Base-by-base conservation (phyloP, 35 echinoderm and acorn worm genomes). In the Lytechinus variegatus region DNA sequence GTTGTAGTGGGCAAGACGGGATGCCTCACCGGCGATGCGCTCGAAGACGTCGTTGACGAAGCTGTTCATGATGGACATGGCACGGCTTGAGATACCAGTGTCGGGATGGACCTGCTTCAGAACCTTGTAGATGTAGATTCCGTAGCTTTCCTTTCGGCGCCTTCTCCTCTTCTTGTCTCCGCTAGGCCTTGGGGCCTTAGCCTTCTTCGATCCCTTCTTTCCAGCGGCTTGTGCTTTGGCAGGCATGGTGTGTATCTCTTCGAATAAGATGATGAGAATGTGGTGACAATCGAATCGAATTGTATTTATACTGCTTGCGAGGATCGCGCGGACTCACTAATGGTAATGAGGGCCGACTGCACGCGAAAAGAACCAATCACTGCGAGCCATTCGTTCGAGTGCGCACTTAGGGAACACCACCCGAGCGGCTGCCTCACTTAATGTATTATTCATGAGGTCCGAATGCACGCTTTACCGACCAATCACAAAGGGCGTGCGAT, bases 41-140 rank as follows among this genome's bases (percentile, higher is more conserved):
- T 99, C 95, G 97, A 98, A 97, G 98, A 99, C 95, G 89, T 97
- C 96, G 95, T 99, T 97, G 54, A 97, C 95, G 88, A 97, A 97
- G 95, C 97, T 96, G 97, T 99, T 99, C 98, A 99, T 99, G 96
- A 99, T 99, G 57, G 95, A 95, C 98, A 99, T 99, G 95, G 98
- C 98, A 86, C 92, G 61, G 93, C 98, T 97, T 13, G 98, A 99
- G 95, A 99, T 99, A 55, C 98, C 98, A 89, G 97, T 97, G 96
- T 99, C 98, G 9, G 98, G 98, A 61, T 99, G 98, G 12, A 99
- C 98, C 86, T 99, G 98, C 95, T 99, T 99, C 95, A 99, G 95
- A 61, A 99, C 98, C 61, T 99, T 99, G 97, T 99, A 99, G 95
- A 99, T 99, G 96, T 97, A 99, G 96, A 97, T 99, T 55, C 95